These are phyloP conservation scores for Brienomyrus longianalis DNA, from an alignment of 2,113 vertebrate species.

Conservation along the genomic window DNA sequence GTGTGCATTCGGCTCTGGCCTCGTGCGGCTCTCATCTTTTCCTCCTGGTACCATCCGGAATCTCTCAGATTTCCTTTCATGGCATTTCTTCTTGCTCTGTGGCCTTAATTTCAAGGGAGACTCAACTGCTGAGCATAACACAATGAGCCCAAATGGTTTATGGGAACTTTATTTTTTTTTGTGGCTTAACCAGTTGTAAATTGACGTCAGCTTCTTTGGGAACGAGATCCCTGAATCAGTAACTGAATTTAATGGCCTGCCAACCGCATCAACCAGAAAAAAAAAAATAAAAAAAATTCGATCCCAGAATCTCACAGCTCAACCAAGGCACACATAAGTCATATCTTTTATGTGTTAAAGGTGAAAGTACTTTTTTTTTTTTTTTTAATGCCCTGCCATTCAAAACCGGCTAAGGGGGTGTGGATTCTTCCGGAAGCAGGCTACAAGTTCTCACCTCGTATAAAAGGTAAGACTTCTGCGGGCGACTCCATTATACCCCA, in stretches of 20 bases:
- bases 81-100: conserved; percentile 24
- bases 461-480: background rate
- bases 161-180: conserved; percentile 23
- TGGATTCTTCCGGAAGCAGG: background rate
- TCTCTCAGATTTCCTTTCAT: conserved; percentile 2
- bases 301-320: conserved; percentile 35
- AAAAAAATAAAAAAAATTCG: conserved; percentile 25
- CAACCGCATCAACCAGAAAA: conserved; percentile 34
- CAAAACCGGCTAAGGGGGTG: background rate
- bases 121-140: conserved; percentile 25
- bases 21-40: background rate
- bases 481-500: background rate
- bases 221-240: conserved; percentile 23
- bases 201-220: conserved; percentile 30
- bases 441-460: background rate
- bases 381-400: background rate
- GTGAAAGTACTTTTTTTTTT: background rate
- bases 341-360: conserved; percentile 35
- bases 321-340: conserved; percentile 37
- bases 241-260: conserved; percentile 40
- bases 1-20: background rate
- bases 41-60: conserved; percentile 25
- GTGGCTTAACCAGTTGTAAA: conserved; percentile 33
- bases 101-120: conserved; percentile 35
- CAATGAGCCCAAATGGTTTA: conserved; percentile 36